A percentile compares a stretch with the other conserved stretches of the same genome.
phyloP scores from a whole-genome alignment of 2,797 vertebrate genomes.

The Intellagama lesueurii region DNA sequence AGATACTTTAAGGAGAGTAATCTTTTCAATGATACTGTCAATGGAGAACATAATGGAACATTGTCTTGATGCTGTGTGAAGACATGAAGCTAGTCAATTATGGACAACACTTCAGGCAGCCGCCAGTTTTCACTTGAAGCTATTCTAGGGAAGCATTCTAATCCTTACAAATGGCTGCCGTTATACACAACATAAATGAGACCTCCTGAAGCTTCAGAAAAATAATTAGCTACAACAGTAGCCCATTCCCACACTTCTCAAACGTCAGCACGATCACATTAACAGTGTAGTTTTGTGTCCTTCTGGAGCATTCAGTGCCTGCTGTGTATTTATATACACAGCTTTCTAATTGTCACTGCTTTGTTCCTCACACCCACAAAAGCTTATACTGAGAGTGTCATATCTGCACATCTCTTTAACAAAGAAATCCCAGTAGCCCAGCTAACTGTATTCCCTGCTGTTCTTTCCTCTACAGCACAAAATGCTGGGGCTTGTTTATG shows the following conservation, averaged over 20 bases:
- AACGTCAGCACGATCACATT: conserved; percentile 61
- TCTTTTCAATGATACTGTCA: conserved; percentile 80
- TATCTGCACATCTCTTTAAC: conserved; percentile 21
- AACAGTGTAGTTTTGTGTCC: conserved; percentile 63
- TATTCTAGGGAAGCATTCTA: conserved; percentile 76
- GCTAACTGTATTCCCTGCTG: conserved; percentile 40
- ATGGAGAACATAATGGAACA: conserved; percentile 79
- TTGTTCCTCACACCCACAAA: background rate
- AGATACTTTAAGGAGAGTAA: conserved; percentile 81
- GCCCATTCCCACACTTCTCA: conserved; percentile 77
- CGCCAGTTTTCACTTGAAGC: conserved; percentile 75
- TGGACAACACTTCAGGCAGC: conserved; percentile 75
- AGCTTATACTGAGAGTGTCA: conserved; percentile 39
- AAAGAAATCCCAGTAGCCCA: conserved; percentile 9
- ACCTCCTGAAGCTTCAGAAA: conserved; percentile 76
- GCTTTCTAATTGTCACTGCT: conserved; percentile 61
- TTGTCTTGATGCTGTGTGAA: conserved; percentile 79
- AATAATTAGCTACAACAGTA: conserved; percentile 77
- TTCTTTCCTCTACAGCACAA: conserved; percentile 17
- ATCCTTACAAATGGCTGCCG: conserved; percentile 74
- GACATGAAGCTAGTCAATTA: conserved; percentile 81
- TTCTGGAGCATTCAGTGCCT: conserved; percentile 55
- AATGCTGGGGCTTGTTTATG: conserved; percentile 11
- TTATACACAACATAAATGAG: conserved; percentile 76
- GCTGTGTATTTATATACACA: conserved; percentile 72